Conservation (phyloP, 2,113 vertebrate species). For the Fukomys damarensis region DNA sequence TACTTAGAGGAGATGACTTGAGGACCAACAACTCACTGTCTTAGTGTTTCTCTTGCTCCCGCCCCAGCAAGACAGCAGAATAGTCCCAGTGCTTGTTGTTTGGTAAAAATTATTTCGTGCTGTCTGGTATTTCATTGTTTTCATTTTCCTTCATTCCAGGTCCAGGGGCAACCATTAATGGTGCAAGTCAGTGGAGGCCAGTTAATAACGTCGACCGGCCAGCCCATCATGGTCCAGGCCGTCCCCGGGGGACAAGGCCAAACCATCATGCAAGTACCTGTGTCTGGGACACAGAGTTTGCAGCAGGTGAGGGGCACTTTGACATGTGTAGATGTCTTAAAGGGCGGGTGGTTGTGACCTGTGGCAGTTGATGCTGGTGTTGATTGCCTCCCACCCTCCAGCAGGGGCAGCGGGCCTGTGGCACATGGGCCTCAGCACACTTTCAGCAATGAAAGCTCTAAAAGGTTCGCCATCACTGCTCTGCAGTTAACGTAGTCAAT, state of each 20-base stretch:
- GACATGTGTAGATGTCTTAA: neutral
- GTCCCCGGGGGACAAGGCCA: slow-evolving; percentile 97
- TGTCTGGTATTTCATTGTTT: slow-evolving; percentile 82
- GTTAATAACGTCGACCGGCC: slow-evolving; percentile 97
- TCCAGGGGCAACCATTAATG: slow-evolving; percentile 98
- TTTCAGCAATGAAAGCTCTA: neutral
- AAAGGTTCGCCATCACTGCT: neutral
- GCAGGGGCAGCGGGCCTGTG: neutral
- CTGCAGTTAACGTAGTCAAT: neutral
- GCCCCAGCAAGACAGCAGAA: slow-evolving; percentile 8
- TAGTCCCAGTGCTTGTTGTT: slow-evolving; percentile 52
- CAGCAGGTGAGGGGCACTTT: slow-evolving; percentile 91
- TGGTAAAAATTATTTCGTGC: neutral
- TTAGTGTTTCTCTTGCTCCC: slow-evolving; percentile 3
- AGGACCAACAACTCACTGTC: neutral
- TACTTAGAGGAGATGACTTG: slow-evolving; percentile 17
- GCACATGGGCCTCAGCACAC: neutral
- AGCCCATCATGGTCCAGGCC: slow-evolving; percentile 99
- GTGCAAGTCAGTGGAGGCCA: slow-evolving; percentile 99
- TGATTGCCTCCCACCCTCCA: neutral
- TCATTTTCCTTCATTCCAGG: slow-evolving; percentile 84
- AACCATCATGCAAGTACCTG: slow-evolving; percentile 98
- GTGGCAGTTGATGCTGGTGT: neutral
- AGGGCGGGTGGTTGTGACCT: neutral
- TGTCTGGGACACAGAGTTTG: slow-evolving; percentile 96